phyloP scores from a whole-genome alignment of 2,113 vertebrate species.

The Fulmarus glacialis region DNA sequence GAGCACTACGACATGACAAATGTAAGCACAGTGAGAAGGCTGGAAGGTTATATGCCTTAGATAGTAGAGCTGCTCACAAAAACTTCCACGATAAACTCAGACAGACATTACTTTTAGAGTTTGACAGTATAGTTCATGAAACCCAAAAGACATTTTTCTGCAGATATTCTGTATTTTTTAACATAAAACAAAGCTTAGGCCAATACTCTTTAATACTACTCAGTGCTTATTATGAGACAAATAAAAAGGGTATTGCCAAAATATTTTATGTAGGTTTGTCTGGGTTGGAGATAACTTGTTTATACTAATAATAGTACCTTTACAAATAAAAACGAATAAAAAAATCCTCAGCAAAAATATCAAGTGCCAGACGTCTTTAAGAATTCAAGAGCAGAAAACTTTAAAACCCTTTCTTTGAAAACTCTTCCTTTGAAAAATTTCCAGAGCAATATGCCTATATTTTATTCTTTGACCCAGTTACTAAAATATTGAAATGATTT shows the following conservation, averaged over 20 bases:
- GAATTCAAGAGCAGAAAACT: background rate
- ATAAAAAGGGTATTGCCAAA: background rate
- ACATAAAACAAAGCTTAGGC: background rate
- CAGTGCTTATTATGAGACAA: background rate
- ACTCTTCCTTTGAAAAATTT: background rate
- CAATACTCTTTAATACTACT: background rate
- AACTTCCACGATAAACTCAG: slow-evolving; percentile 8
- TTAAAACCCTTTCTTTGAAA: background rate
- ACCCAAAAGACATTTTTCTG: background rate
- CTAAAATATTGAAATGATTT: background rate
- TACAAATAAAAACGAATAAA: background rate
- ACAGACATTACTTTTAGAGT: background rate
- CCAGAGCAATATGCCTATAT: background rate
- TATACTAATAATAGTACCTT: background rate
- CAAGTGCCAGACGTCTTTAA: background rate
- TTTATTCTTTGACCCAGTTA: background rate
- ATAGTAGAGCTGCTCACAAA: slow-evolving; percentile 36
- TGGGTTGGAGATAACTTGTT: background rate
- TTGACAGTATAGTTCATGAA: background rate
- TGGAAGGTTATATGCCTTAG: slow-evolving; percentile 16
- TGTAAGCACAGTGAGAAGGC: slow-evolving; percentile 41
- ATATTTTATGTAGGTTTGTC: background rate
- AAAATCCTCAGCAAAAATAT: background rate
- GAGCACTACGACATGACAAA: slow-evolving; percentile 44
- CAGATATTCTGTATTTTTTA: background rate